A percentile compares a stretch with the other conserved stretches of the same genome.
Conservation (phyloP, 1,140 invertebrate genomes). For the Caenorhabditis inopinata region DNA sequence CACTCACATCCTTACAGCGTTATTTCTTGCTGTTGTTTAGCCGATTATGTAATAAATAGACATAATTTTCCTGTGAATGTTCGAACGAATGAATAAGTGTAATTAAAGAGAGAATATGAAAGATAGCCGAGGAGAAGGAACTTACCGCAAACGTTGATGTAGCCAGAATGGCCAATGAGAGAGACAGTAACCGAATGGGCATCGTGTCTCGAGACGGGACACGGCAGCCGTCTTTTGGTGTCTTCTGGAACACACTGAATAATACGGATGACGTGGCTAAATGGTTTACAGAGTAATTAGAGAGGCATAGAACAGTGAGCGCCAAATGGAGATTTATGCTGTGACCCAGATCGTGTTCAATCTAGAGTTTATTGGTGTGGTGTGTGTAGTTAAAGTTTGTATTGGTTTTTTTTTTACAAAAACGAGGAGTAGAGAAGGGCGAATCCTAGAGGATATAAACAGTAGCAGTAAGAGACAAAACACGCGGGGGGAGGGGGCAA, state of each 20-base stretch:
- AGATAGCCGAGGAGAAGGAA: neutral
- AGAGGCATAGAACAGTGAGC: neutral
- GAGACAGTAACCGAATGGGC: slow-evolving; percentile 31
- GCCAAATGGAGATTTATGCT: neutral
- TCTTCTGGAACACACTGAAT: neutral
- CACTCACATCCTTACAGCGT: neutral
- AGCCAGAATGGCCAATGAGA: neutral
- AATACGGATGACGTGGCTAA: neutral
- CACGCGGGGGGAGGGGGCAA: neutral
- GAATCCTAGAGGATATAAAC: neutral
- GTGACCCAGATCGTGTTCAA: slow-evolving; percentile 2
- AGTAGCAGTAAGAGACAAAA: neutral
- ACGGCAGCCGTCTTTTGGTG: slow-evolving; percentile 4
- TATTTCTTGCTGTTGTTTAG: neutral
- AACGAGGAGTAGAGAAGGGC: neutral
- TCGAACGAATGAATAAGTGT: neutral
- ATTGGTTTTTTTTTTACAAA: slow-evolving; percentile 3
- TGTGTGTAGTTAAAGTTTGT: slow-evolving; percentile 11
- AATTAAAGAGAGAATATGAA: neutral
- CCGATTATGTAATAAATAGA: slow-evolving; percentile 28
- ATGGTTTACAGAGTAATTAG: too few relatives aligned
- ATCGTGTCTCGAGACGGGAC: slow-evolving; percentile 21
- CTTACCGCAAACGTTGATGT: neutral
- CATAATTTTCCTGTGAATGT: slow-evolving; percentile 18
- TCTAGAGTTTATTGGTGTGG: neutral